Evolutionary conservation across 2,888 invertebrate genomes (phyloP), one percentile per base, ranked within the genome.

Genomic region (Halictus ligatus): DNA sequence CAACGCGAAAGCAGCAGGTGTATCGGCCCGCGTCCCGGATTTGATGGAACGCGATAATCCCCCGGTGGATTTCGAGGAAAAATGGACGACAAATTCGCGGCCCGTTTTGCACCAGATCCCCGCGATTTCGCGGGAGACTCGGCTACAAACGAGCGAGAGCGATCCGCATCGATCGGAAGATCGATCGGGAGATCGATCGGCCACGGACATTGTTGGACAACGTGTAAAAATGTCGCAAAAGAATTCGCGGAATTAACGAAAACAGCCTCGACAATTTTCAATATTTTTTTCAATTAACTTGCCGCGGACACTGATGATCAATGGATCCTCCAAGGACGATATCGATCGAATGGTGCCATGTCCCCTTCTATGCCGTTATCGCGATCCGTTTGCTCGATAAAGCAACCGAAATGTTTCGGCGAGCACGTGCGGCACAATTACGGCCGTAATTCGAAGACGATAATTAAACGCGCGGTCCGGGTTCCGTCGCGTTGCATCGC

Each of bases 1-100:
- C 12, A 29, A 7, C 71, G 76, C 54, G 35, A 73, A 75, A 54
- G 50, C 43, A 43, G 86, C 86, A 78, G 76, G 80, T 83, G 89
- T 69, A 74, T 64, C 58, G 73, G 43, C 40, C 48, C 60, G 54
- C 46, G 46, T 69, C 2, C 73, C 46, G 40, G 40, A 78, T 80
- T 85, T 50, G 85, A 85, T 69, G 81, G 69, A 67, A 15, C 64
- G 75, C 18, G 15, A 54, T n/a, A 35, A 58, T 75, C 82, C 69
- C 69, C 78, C 35, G 18, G 50, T 78, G 46, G 78, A 80, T 73
- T 82, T 25, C n/a, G 18, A 4, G 29, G 35, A 29, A 75, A 64
- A n/a, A 48, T 6, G 29, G 75, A 48, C n/a, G 74, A 60, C 80
- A 76, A 40, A 40, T 69, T 69, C 80, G 80, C 75, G 3, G 35